phyloP scores from a whole-genome alignment of 2,113 vertebrate species.

The Phylloscopus trochiloides region DNA sequence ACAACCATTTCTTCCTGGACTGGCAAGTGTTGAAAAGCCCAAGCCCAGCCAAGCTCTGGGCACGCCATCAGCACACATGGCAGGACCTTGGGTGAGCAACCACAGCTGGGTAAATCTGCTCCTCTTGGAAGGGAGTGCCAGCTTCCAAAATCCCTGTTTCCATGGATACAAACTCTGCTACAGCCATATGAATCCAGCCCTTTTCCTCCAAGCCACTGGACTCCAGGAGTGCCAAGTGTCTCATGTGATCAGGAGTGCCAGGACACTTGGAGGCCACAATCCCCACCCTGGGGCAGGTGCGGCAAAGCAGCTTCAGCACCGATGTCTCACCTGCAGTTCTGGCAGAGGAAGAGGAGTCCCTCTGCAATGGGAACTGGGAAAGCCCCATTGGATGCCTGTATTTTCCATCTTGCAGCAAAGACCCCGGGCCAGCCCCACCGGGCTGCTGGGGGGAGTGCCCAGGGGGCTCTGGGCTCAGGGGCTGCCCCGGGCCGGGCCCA shows the following conservation, averaged over 20 bases:
- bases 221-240: not conserved
- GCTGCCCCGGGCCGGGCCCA: not conserved
- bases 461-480: not conserved
- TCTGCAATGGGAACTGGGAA: conserved; percentile 6
- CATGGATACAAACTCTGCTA: not conserved
- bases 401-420: conserved; percentile 9
- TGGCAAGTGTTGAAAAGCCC: not conserved
- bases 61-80: not conserved
- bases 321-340: conserved; percentile 63
- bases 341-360: conserved; percentile 20
- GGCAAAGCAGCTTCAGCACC: not conserved
- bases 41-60: not conserved
- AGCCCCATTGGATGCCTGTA: not conserved
- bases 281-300: not conserved
- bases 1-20: not conserved
- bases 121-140: not conserved
- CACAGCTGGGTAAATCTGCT: not conserved
- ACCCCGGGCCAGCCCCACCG: not conserved
- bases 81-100: not conserved
- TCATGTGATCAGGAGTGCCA: not conserved
- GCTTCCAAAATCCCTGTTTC: not conserved
- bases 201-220: not conserved
- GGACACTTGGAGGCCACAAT: not conserved
- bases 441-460: conserved; percentile 4
- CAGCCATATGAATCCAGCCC: not conserved